Evolutionary conservation across 2,888 invertebrate genomes (phyloP).

Genomic region (Drosophila tripunctata): DNA sequence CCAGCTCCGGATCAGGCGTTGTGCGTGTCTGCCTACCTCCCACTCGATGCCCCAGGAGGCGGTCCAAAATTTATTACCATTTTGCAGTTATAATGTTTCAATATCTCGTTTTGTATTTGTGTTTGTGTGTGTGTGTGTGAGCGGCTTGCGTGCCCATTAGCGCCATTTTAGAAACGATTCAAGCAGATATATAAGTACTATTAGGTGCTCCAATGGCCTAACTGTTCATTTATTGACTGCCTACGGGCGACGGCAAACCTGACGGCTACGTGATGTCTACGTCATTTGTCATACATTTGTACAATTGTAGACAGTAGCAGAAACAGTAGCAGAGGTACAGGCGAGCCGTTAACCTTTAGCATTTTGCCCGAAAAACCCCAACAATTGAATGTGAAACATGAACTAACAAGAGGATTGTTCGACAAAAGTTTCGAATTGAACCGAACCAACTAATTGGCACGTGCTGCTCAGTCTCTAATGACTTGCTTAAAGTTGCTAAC

Average conservation of each 20-base stretch:
- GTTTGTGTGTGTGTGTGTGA: conserved; percentile 25
- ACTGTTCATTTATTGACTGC: conserved; percentile 41
- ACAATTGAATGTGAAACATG: conserved; percentile 51
- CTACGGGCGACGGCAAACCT: conserved; percentile 40
- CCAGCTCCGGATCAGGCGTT: conserved; percentile 21
- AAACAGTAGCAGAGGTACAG: not conserved
- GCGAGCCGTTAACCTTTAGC: conserved; percentile 34
- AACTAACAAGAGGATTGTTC: conserved; percentile 39
- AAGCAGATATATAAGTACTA: conserved; percentile 46
- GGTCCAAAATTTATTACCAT: conserved; percentile 74
- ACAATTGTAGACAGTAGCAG: not conserved
- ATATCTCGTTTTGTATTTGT: conserved; percentile 56
- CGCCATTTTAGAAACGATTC: conserved; percentile 73
- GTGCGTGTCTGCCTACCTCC: conserved; percentile 45
- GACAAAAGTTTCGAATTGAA: conserved; percentile 12
- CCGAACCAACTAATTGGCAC: conserved; percentile 64
- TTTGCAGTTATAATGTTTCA: conserved; percentile 80
- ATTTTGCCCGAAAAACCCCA: conserved; percentile 21
- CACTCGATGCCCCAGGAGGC: conserved; percentile 37
- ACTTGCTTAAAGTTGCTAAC: conserved; percentile 56
- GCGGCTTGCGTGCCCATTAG: conserved; percentile 66
- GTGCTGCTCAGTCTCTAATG: conserved; percentile 64
- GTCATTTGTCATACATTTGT: conserved; percentile 42
- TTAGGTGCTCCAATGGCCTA: conserved; percentile 42
- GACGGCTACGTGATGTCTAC: conserved; percentile 61